Conservation (phyloP, 2,888 invertebrate species). For the Melanostoma mellinum region DNA sequence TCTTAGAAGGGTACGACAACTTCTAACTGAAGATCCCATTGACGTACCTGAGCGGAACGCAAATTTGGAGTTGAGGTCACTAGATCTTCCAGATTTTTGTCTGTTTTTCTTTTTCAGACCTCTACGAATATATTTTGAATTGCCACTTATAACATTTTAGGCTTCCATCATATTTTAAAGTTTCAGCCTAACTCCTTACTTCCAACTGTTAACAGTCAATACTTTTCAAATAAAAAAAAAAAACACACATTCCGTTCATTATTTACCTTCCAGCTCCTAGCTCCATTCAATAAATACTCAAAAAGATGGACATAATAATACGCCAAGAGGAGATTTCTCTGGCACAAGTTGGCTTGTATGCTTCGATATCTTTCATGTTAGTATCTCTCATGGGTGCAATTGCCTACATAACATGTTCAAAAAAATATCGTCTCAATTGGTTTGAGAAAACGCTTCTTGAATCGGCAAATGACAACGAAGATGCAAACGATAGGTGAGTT, state of each 20-base stretch:
- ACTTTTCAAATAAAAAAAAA: not conserved
- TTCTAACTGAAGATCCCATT: too few species aligned
- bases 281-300: not conserved
- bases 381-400: slow-evolving; percentile 82
- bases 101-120: too few species aligned
- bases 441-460: slow-evolving; percentile 84
- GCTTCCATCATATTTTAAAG: too few species aligned
- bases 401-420: slow-evolving; percentile 83
- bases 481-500: slow-evolving; percentile 81
- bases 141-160: too few species aligned
- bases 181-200: too few species aligned
- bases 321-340: slow-evolving; percentile 81
- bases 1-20: too few species aligned
- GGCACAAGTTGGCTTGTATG: slow-evolving; percentile 82
- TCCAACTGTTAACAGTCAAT: too few species aligned
- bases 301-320: slow-evolving; percentile 80
- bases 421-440: slow-evolving; percentile 84
- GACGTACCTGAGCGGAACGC: too few species aligned
- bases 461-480: slow-evolving; percentile 82
- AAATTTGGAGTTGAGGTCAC: too few species aligned
- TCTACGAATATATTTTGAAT: too few species aligned
- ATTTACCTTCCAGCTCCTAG: slow-evolving; percentile 3
- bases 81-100: too few species aligned
- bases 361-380: slow-evolving; percentile 82
- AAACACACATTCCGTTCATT: not conserved